Base-by-base conservation (phyloP, 2,113 vertebrate species). In the Hydrochoerus hydrochaeris region DNA sequence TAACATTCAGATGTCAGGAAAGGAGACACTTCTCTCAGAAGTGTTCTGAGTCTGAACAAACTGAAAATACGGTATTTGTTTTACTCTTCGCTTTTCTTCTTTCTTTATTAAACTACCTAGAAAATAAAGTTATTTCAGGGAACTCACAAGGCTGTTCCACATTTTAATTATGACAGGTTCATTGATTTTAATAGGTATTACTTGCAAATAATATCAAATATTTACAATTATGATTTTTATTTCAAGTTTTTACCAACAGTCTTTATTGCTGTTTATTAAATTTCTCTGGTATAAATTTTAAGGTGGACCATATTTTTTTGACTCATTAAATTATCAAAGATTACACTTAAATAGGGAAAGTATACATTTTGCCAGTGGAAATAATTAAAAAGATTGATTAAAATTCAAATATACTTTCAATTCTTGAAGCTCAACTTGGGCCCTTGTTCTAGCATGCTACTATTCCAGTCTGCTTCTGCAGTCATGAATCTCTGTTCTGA, bases 1-100 rank as follows among this genome's bases (percentile, higher is more conserved):
- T 96, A 98, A 94, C 67, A 82, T 57, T 85, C 95, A 49, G 80
- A 93, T 98, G 81, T 87, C 85, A 81, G 41, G 88, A 93, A 82
- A 57, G 54, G 54, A 57, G 54, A 57, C 54, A 57, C 54, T 57
- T 57, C 54, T 57, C 54, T 57, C 54, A 4, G 54, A 57, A 24
- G 19, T 82, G 62, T 32, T 93, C 97, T 88, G 19, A 63, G 85
- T 77, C 30, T 19, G 16, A 86, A 81, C 80, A 71, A 97, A 78
- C 10, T 16, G 3, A 92, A 93, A 49, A 46, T 63, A 4, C 75
- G 22, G 2, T 69, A 28, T 93, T 35, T 95, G 19, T 60, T 1
- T 38, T 80, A 65, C 44, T 19, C 4, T 24, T 90, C 69, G 2
- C 0, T 6, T 77, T 82, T 52, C 17, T 54, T 2, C 35, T 73